Base-by-base conservation (phyloP, 2,888 invertebrate species). In the Parnassius apollo region DNA sequence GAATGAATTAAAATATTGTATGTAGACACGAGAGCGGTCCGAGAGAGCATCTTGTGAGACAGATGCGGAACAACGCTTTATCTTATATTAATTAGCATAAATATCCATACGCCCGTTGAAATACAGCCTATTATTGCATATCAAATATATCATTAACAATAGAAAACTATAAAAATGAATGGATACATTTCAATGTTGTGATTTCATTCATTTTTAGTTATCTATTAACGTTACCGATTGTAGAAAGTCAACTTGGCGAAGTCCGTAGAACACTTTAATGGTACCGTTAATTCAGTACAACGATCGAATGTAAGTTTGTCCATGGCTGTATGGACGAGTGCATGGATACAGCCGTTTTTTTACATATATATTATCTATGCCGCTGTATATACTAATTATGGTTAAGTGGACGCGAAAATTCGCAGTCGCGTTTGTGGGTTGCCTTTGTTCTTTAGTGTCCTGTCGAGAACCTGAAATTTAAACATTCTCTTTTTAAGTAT, bases 1-100 rank as follows among this genome's bases (percentile, higher is more conserved):
- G 4, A 51, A 12, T 8, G 42, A 42, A 42, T n/a, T 9, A 11
- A 2, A 52, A 42, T 4, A n/a, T 7, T 52, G 9, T 12, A 42
- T n/a, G 12, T 49, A 25, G 42, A 52, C 52, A 52, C 42, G 52
- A 52, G 52, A 13, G 52, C 35, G 52, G 35, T 13, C n/a, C 12
- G 12, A 35, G 52, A 35, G 49, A 49, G 49, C 49, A 12, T 13
- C 18, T 13, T 13, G 49, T 12, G 52, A 35, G 52, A 52, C n/a
- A 42, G 42, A 42, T n/a, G 42, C 42, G 52, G 42, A 11, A 42
- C 42, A 52, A 52, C 12, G 52, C 7, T n/a, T 42, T 12, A 12
- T 22, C 8, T 9, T 18, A 50, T 10, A 12, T 11, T 12, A n/a
- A 48, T 48, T 18, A 2, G 18, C 51, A 4, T 25, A 49, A 7